Evolutionary conservation across 2,113 vertebrate species (phyloP), one percentile per base, ranked within the genome.

Genomic region (Sclerurus mexicanus): DNA sequence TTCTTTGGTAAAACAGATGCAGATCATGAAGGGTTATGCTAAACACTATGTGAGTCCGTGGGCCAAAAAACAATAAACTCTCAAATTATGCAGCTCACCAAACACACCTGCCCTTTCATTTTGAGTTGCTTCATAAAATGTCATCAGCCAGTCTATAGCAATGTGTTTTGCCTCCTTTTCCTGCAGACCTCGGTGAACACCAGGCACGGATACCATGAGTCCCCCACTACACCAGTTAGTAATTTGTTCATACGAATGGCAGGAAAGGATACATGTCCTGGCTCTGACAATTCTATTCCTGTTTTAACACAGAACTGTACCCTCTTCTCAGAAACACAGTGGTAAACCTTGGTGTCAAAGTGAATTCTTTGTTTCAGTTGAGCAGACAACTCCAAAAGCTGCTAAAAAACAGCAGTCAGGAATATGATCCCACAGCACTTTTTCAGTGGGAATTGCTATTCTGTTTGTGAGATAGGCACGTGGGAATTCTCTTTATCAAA

Each of bases 401-500:
- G 62, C 58, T 72, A 30, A 94, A 89, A 81, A 56, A 4, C 53
- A 66, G 14, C 60, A 72, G 9, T 76, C 24, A 35, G 87, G 47
- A 90, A 58, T 46, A 47, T 35, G 40, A 91, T 85, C 53, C 74
- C 66, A 79, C 55, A 79, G 46, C 12, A 53, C 47, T 83, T 93
- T 87, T 89, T 67, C 75, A 77, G 42, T 52, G 63, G 59, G 39
- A 84, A 84, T 69, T 93, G 62, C 33, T 85, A 4, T 64, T 90
- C 69, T 93, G 22, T 83, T 93, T 81, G 78, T 63, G 71, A 94
- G 78, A 90, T 8, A 75, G 69, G 46, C 22, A 50, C 69, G 21
- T 87, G 90, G 85, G 87, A 88, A 93, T 80, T 71, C 17, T 19
- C 30, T 35, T 87, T 90, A 97, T 94, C 90, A 86, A 80, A 96